Percentiles rank a stretch among this genome's conserved stretches.
phyloP scores from a whole-genome alignment of 2,113 vertebrate genomes.

The Cebus imitator region DNA sequence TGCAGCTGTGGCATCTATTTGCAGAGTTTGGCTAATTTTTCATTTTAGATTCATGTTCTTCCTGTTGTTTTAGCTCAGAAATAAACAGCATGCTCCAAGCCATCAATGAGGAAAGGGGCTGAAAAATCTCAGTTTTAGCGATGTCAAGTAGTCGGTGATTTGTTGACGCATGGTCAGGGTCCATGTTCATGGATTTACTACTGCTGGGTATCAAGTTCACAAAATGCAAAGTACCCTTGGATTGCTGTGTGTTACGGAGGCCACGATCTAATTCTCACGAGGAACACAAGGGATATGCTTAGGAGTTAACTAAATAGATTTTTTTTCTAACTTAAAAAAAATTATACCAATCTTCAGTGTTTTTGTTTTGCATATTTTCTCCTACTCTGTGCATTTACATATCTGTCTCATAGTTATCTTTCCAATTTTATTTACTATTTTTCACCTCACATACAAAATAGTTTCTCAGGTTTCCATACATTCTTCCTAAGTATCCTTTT shows the following conservation, averaged over 20 bases:
- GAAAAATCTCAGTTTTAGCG: neutral
- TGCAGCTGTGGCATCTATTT: conserved; percentile 37
- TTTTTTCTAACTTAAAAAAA: neutral
- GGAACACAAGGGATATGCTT: neutral
- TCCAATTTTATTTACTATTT: conserved; percentile 22
- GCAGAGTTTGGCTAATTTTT: conserved; percentile 28
- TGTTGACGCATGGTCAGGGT: neutral
- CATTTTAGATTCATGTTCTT: neutral
- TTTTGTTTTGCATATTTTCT: neutral
- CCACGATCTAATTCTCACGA: neutral
- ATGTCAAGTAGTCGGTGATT: neutral
- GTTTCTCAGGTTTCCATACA: neutral
- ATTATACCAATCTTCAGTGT: neutral
- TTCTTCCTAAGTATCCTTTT: neutral
- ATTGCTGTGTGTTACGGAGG: neutral
- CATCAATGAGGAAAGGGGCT: neutral
- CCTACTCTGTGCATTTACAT: neutral
- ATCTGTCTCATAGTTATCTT: neutral
- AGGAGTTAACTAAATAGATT: neutral
- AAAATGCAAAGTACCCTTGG: neutral
- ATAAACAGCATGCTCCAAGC: neutral
- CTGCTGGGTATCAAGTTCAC: neutral
- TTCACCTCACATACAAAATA: neutral
- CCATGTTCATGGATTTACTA: neutral
- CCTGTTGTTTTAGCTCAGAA: conserved; percentile 26